These are phyloP conservation scores for Nesoenas mayeri DNA, from an alignment of 2,113 vertebrate species.

Conservation along the genomic window DNA sequence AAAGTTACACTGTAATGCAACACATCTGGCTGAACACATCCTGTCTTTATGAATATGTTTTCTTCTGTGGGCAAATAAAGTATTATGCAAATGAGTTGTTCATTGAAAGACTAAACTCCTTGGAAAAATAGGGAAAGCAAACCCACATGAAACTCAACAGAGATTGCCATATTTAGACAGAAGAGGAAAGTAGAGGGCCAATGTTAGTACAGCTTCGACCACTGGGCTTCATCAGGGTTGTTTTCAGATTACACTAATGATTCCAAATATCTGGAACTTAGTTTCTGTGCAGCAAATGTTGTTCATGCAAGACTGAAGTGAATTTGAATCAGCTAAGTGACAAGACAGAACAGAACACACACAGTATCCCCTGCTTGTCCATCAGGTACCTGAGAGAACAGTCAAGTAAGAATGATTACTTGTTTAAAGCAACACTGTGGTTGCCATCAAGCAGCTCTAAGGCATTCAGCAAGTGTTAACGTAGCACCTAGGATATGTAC, in stretches of 20 bases:
- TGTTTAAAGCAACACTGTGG: background rate
- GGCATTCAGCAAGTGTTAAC: background rate
- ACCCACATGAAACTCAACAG: background rate
- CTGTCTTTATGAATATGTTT: background rate
- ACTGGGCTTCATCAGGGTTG: background rate
- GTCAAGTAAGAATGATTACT: background rate
- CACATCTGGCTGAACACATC: background rate
- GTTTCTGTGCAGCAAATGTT: background rate
- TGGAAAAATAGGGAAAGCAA: background rate
- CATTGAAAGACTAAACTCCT: background rate
- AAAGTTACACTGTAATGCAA: background rate
- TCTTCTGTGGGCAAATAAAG: background rate
- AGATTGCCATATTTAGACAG: background rate
- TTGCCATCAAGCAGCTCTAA: background rate
- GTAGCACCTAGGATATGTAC: background rate
- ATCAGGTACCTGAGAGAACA: background rate
- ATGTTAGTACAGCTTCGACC: background rate
- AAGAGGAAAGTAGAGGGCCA: background rate
- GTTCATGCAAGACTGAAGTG: background rate
- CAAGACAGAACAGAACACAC: background rate
- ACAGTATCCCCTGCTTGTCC: background rate
- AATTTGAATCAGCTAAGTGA: background rate
- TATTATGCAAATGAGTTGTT: accelerated
- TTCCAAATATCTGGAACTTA: background rate
- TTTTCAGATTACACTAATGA: background rate